Evolutionary conservation across 2,888 invertebrate species (phyloP), one percentile per base, ranked within the genome.

Genomic region (Kryphioiulus occultus): DNA sequence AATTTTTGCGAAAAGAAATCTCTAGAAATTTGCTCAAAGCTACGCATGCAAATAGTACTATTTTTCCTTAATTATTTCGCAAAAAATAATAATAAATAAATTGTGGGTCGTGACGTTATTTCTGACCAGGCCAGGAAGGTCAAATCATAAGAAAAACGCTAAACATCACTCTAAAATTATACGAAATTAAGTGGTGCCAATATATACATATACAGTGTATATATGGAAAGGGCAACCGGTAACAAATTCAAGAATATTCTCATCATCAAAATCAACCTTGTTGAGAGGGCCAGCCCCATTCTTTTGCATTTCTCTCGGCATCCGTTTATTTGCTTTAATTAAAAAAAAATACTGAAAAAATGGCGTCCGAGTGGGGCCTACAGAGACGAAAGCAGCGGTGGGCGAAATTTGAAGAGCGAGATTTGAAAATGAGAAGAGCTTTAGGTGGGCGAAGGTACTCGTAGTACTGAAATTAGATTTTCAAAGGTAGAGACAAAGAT

Each of bases 121-220:
- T 47, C 17, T 47, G 15, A 47, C 47, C 47, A 47, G 15, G 35
- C 3, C 35, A 35, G 35, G 35, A 35, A 35, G 35, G 17, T 17
- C 17, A 47, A 68, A 26, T 68, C 22, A 68, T 22, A 68, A 26
- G 22, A 68, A 12, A 68, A 68, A 68, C 22, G 68, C 10, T 68
- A 68, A 68, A 68, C 22, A 68, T 26, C 68, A 68, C 22, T 12
- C 68, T 26, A 68, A 47, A 68, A 68, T 68, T 26, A 68, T 68
- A 26, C 22, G 12, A 68, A 68, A 68, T 12, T 12, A 68, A 26
- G 26, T 26, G 1, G 26, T 68, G 22, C 26, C 68, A 68, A 26
- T 22, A 68, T 68, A 68, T 68, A 68, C 68, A 68, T 68, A 68
- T 68, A 68, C 68, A 22, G 68, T 68, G 68, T 26, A n/a, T 59